Evolutionary conservation across 2,888 invertebrate species (phyloP).

Genomic region (Linyphia triangularis): DNA sequence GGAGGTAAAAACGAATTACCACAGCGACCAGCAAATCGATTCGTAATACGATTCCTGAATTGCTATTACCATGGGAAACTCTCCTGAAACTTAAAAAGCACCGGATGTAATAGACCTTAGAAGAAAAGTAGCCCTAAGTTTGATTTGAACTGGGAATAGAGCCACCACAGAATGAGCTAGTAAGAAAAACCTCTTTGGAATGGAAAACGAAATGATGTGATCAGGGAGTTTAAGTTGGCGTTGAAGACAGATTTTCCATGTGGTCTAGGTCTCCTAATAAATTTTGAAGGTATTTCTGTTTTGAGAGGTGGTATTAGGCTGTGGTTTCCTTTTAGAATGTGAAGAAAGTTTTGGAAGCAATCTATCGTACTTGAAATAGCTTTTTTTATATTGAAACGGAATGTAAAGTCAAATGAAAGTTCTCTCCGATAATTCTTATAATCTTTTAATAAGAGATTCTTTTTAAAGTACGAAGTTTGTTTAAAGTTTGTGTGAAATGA

Average conservation of each 20-base stretch:
- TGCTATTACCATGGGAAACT: conserved; percentile 66
- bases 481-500: too few relatives aligned
- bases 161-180: conserved; percentile 16
- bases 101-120: conserved; percentile 54
- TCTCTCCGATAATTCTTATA: background rate
- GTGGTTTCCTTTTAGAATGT: conserved; percentile 5
- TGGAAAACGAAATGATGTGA: conserved; percentile 40
- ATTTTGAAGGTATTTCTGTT: conserved; percentile 52
- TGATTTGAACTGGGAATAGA: conserved; percentile 52
- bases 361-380: background rate
- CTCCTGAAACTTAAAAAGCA: conserved; percentile 43
- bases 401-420: background rate
- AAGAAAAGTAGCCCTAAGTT: conserved; percentile 48
- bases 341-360: background rate
- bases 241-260: background rate
- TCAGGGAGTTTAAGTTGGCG: conserved; percentile 28
- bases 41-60: conserved; percentile 61
- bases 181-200: conserved; percentile 1
- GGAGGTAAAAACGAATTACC: conserved; percentile 66
- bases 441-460: background rate
- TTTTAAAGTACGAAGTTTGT: background rate
- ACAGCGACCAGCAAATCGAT: conserved; percentile 68
- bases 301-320: background rate
- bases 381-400: background rate
- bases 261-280: conserved; percentile 33